A percentile compares a stretch with the other conserved stretches of the same genome.
phyloP scores from a whole-genome alignment of 2,888 invertebrate genomes.

The Eupelmus urozonus region DNA sequence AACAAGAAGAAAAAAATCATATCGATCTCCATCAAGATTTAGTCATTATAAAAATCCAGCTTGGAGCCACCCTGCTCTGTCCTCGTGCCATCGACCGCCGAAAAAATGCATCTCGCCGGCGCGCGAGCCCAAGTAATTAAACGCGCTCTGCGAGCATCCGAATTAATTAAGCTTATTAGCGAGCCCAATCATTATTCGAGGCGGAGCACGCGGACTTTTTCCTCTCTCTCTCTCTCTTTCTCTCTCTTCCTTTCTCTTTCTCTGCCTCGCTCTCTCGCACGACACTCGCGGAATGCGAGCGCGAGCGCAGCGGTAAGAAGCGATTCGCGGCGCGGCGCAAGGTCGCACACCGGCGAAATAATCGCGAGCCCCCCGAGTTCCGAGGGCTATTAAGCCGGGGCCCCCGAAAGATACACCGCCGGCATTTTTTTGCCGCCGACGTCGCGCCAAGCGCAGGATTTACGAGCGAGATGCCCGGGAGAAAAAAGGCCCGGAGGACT shows the following conservation, averaged over 20 bases:
- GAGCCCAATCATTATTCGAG: slow-evolving; percentile 37
- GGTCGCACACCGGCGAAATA: not conserved
- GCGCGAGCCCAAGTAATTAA: slow-evolving; percentile 34
- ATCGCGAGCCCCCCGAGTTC: slow-evolving; percentile 28
- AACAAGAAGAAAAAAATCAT: not conserved
- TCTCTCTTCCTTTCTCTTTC: not conserved
- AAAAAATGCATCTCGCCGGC: too few species aligned
- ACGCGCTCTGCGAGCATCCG: slow-evolving; percentile 30
- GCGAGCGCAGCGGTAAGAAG: slow-evolving; percentile 1
- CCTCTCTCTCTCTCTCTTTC: not conserved
- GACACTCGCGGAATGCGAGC: slow-evolving; percentile 26
- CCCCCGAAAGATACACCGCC: slow-evolving; percentile 11
- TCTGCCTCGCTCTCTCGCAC: not conserved
- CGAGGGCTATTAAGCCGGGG: slow-evolving; percentile 31
- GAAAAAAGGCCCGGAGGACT: not conserved
- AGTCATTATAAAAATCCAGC: slow-evolving; percentile 29
- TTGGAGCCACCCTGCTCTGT: too few species aligned
- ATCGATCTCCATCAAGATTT: not conserved
- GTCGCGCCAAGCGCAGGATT: slow-evolving; percentile 31
- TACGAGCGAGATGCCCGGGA: slow-evolving; percentile 20
- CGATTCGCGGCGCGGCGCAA: not conserved
- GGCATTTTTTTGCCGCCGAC: slow-evolving; percentile 29
- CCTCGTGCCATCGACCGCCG: too few species aligned
- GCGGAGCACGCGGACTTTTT: not conserved
- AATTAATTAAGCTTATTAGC: slow-evolving; percentile 61